phyloP scores from a whole-genome alignment of 2,888 invertebrate genomes.

The Erpobdella octoculata region DNA sequence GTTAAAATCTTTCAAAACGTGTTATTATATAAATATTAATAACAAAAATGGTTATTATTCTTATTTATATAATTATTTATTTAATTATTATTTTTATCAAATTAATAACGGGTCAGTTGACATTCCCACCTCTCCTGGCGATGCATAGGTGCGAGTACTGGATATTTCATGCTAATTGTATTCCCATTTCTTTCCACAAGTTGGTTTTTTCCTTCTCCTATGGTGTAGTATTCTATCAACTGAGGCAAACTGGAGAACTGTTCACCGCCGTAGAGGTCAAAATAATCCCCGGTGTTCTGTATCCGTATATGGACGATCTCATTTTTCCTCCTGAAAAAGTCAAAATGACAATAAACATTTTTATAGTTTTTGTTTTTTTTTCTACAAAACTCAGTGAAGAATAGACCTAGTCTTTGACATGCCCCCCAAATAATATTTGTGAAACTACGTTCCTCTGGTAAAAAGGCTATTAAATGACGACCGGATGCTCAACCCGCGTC shows the following conservation, averaged over 20 bases:
- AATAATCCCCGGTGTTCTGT: slow-evolving; percentile 94
- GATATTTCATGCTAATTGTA: slow-evolving; percentile 81
- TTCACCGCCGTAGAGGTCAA: slow-evolving; percentile 87
- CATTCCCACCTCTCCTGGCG: slow-evolving; percentile 66
- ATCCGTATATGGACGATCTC: slow-evolving; percentile 98
- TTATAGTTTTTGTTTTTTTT: no score
- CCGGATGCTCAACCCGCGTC: no score
- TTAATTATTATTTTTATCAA: neutral
- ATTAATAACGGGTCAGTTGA: neutral
- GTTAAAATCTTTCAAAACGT: no score
- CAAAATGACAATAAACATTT: no score
- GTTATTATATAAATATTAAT: no score
- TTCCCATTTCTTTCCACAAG: slow-evolving; percentile 91
- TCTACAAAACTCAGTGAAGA: no score
- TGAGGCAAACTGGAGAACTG: slow-evolving; percentile 95
- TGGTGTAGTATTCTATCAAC: slow-evolving; percentile 83
- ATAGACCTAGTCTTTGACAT: no score
- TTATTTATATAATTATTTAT: neutral
- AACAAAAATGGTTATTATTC: neutral
- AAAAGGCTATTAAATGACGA: no score
- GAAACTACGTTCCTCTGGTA: no score
- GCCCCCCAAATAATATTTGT: no score
- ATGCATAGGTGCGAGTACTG: slow-evolving; percentile 84
- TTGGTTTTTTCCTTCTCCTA: slow-evolving; percentile 53
- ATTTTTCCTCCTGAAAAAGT: slow-evolving; percentile 72